A percentile compares a stretch with the other conserved stretches of the same genome.
Evolutionary conservation across 2,888 invertebrate genomes (phyloP).

Genomic region (Torymus texanus): DNA sequence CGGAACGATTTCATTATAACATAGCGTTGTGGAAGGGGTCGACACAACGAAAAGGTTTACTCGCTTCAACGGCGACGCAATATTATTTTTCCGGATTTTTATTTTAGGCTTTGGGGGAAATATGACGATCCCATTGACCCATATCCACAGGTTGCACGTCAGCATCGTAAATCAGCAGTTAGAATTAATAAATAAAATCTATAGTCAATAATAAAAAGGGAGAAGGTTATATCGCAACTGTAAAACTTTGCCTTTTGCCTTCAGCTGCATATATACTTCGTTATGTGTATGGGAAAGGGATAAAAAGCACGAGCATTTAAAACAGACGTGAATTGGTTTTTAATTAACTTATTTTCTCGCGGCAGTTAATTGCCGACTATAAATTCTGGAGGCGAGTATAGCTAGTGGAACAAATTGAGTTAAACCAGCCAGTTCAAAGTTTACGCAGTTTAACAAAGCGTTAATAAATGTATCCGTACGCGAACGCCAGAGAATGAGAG

Average conservation of each 20-base stretch:
- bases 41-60: no score
- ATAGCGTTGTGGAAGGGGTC: no score
- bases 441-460: slow-evolving; percentile 28
- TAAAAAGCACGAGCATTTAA: not conserved
- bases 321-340: slow-evolving; percentile 18
- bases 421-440: slow-evolving; percentile 23
- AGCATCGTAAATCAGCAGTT: slow-evolving; percentile 36
- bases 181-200: slow-evolving; percentile 42
- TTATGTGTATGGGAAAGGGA: no score
- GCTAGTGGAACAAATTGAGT: slow-evolving; percentile 33
- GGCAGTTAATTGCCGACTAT: slow-evolving; percentile 32
- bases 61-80: not conserved
- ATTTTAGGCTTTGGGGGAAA: slow-evolving; percentile 28
- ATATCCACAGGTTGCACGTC: slow-evolving; percentile 17
- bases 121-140: slow-evolving; percentile 40
- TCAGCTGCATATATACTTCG: not conserved
- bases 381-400: slow-evolving; percentile 25
- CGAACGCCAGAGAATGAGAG: no score
- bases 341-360: slow-evolving; percentile 33
- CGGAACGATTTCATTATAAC: no score
- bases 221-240: slow-evolving; percentile 5
- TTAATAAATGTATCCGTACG: slow-evolving; percentile 20
- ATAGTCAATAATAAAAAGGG: slow-evolving; percentile 56
- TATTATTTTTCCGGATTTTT: slow-evolving; percentile 32
- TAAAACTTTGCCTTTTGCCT: slow-evolving; percentile 10